Conservation (phyloP, 2,113 vertebrate species). For the Sterrhoptilus dennistouni region DNA sequence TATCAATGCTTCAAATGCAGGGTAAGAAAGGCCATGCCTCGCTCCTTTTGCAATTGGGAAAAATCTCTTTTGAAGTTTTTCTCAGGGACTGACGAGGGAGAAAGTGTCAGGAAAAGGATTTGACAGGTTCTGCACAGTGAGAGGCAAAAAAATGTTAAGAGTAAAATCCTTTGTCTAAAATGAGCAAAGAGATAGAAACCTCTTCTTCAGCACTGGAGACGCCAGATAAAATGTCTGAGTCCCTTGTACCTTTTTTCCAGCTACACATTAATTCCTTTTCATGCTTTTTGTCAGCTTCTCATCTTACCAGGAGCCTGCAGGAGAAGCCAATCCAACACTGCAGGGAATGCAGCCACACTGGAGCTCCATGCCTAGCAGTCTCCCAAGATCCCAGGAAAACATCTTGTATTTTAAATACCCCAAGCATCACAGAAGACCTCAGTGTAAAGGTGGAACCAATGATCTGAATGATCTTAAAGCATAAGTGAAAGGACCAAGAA, state of each 20-base stretch:
- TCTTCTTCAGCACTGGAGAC: slow-evolving; percentile 16
- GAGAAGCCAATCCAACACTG: not conserved
- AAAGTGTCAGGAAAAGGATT: slow-evolving; percentile 59
- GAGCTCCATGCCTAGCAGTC: not conserved
- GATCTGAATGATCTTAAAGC: not conserved
- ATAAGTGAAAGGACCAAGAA: not conserved
- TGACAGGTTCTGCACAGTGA: slow-evolving; percentile 49
- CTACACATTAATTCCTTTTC: not conserved
- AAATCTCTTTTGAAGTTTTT: slow-evolving; percentile 62
- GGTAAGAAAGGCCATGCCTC: slow-evolving; percentile 36
- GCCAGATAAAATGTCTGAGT: slow-evolving; percentile 20
- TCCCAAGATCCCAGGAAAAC: not conserved
- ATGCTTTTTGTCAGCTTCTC: slow-evolving; percentile 15
- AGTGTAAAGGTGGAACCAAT: not conserved
- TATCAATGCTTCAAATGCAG: slow-evolving; percentile 59
- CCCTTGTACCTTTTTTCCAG: slow-evolving; percentile 31
- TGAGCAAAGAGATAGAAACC: slow-evolving; percentile 18
- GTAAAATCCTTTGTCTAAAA: slow-evolving; percentile 15
- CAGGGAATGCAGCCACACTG: not conserved
- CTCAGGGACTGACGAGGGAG: not conserved
- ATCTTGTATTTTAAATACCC: not conserved
- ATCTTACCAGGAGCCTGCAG: slow-evolving; percentile 5
- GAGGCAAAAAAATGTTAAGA: not conserved
- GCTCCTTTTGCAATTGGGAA: slow-evolving; percentile 20
- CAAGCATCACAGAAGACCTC: not conserved